Conservation (phyloP, 2,888 invertebrate species). For the Drosophila putrida region DNA sequence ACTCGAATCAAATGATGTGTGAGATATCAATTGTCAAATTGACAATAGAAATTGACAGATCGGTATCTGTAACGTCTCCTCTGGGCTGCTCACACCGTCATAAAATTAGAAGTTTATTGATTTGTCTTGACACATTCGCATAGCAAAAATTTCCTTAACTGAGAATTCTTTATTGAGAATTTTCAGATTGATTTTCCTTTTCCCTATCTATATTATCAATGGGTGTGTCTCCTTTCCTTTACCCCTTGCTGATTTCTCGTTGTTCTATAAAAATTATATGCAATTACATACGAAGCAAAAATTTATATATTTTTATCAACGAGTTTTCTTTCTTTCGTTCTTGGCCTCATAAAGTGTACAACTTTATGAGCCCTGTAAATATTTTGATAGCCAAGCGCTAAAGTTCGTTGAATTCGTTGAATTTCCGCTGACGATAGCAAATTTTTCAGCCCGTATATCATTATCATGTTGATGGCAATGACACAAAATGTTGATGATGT, state of each 20-base stretch:
- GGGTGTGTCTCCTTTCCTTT: constrained; percentile 61
- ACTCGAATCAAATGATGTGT: constrained; percentile 82
- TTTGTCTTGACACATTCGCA: constrained; percentile 83
- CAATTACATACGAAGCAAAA: constrained; percentile 62
- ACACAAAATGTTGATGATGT: constrained; percentile 17
- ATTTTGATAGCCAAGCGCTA: constrained; percentile 69
- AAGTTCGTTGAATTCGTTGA: constrained; percentile 35
- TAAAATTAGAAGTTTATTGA: constrained; percentile 84
- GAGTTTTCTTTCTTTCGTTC: constrained; percentile 14
- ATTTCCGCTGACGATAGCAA: constrained; percentile 58
- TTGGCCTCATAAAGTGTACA: constrained; percentile 62
- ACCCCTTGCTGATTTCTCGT: constrained; percentile 70
- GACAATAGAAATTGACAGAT: constrained; percentile 79
- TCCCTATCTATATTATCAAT: constrained; percentile 57
- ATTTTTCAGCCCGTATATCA: constrained; percentile 43
- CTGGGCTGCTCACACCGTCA: constrained; percentile 58
- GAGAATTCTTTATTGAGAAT: constrained; percentile 29
- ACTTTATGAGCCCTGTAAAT: constrained; percentile 75
- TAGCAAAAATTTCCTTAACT: constrained; percentile 26
- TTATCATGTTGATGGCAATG: constrained; percentile 7
- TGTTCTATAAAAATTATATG: constrained; percentile 77
- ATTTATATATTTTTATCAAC: constrained; percentile 15
- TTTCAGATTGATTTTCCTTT: constrained; percentile 51
- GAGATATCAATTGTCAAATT: constrained; percentile 82
- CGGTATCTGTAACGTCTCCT: constrained; percentile 56